phyloP scores from a whole-genome alignment of 2,113 vertebrate species.

The Anolis sagrei region DNA sequence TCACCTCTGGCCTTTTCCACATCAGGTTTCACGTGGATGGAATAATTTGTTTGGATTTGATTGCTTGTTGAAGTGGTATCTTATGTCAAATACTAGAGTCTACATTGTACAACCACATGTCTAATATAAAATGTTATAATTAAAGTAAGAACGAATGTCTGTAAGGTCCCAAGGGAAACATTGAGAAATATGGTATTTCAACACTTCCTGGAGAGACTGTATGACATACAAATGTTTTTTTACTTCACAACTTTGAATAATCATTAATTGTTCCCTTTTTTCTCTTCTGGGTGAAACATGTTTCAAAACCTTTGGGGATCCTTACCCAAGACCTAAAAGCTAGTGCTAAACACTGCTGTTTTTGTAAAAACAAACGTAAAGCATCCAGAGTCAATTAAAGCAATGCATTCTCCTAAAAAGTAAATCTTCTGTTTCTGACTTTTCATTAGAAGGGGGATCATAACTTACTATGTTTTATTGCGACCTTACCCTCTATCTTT shows the following conservation, averaged over 20 bases:
- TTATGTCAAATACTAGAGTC: background rate
- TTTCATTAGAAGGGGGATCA: background rate
- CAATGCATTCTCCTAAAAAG: background rate
- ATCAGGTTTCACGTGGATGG: too few relatives aligned
- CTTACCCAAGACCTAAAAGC: background rate
- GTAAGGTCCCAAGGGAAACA: background rate
- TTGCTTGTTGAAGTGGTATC: background rate
- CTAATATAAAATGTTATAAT: background rate
- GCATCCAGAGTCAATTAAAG: background rate
- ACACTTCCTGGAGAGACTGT: background rate
- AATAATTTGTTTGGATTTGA: too few relatives aligned
- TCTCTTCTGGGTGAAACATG: background rate
- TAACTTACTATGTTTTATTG: background rate
- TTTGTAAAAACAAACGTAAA: background rate
- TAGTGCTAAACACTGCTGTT: background rate
- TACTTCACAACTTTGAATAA: background rate
- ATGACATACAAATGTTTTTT: background rate
- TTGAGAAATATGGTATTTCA: background rate
- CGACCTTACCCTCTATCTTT: background rate
- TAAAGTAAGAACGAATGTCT: background rate
- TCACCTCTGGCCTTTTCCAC: background rate
- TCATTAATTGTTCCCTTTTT: background rate
- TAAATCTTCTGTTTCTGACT: constrained; percentile 3
- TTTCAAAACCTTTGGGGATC: background rate
- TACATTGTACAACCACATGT: background rate